These are phyloP conservation scores for Eretmocerus hayati DNA, from an alignment of 2,888 invertebrate genomes.

Conservation along the genomic window DNA sequence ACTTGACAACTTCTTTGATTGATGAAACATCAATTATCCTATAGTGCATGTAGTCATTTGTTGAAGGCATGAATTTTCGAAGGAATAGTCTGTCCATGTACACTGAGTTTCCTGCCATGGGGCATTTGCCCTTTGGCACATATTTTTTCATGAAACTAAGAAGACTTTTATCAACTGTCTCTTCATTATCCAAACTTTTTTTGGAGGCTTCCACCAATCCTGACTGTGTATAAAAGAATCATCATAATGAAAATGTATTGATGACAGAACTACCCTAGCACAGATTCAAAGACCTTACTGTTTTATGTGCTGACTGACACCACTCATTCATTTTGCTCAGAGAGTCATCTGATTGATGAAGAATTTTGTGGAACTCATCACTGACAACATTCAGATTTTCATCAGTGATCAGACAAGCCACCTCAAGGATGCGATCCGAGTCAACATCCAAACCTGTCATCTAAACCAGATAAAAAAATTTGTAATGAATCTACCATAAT, in stretches of 20 bases:
- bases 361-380: constrained; percentile 66
- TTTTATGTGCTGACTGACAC: constrained; percentile 72
- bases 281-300: too few species aligned
- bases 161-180: constrained; percentile 64
- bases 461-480: constrained; percentile 47
- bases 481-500: too few species aligned
- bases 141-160: constrained; percentile 62
- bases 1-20: constrained; percentile 70
- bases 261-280: too few species aligned
- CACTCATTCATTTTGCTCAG: constrained; percentile 76
- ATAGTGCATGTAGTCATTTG: constrained; percentile 79
- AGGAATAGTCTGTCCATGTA: constrained; percentile 83
- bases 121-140: constrained; percentile 55
- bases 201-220: constrained; percentile 71
- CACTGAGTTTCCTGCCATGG: constrained; percentile 82
- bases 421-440: constrained; percentile 76
- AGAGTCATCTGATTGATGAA: constrained; percentile 68
- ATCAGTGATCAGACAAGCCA: constrained; percentile 85
- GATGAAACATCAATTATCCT: constrained; percentile 88
- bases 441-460: constrained; percentile 84
- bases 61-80: constrained; percentile 70
- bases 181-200: constrained; percentile 59
- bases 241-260: too few species aligned
- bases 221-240: constrained; percentile 56
- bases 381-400: constrained; percentile 67